Evolutionary conservation across 2,797 vertebrate species (phyloP), one percentile per base, ranked within the genome.

Genomic region (Mergus octosetaceus): DNA sequence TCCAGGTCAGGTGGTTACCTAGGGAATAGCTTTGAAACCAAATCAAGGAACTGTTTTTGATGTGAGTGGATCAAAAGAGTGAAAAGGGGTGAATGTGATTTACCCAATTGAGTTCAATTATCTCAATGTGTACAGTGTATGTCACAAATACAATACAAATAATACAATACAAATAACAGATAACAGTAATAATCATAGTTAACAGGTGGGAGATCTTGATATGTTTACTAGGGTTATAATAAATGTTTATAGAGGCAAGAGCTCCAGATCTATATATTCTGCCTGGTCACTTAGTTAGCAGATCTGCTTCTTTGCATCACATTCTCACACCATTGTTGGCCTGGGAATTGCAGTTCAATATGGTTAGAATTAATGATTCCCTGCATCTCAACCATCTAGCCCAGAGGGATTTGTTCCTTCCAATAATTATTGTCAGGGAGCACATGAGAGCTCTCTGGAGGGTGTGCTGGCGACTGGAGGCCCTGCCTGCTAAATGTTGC

Each of bases 11-110:
- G 54, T 94, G 51, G 68, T 80, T 90, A 87, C 39, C 56, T 61
- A 91, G 94, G 89, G 91, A 95, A 91, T 92, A 90, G n/a, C 88
- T 91, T 88, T 86, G 85, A 96, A 95, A 93, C 54, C 53, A 89
- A 96, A 87, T 78, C 78, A 89, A 92, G 83, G 86, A 80, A 71
- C 57, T 65, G 79, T 34, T 85, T 96, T 96, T 96, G 85, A 95
- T 94, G 81, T 95, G 58, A 64, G 70, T 0, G 0, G 78, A 92
- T 93, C 81, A 94, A 92, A 95, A 94, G 83, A 70, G 57, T 19
- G 24, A 76, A 84, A 95, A 87, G 19, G n/a, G 36, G 36, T 90
- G 74, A 83, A 84, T 81, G 54, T 61, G 54, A 72, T 91, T 95
- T 85, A 92, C 25, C 20, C 51, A 51, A 27, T 5, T 66, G 34